These are phyloP conservation scores for Pangasius sanitwongsei DNA, from an alignment of 2,797 vertebrate species.

Conservation along the genomic window DNA sequence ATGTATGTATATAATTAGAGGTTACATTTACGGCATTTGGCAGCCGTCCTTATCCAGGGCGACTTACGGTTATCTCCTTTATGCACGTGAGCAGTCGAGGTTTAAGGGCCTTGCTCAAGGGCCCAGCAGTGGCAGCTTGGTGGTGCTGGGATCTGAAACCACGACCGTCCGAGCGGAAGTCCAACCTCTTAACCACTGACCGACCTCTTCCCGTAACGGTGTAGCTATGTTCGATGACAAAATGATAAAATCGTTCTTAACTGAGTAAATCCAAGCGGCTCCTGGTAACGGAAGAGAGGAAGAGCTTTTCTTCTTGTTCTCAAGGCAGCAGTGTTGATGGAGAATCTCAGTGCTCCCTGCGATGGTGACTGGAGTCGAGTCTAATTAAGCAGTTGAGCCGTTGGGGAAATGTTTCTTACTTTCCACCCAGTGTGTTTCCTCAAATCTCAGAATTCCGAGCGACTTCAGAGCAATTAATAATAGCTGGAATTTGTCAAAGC, in stretches of 20 bases:
- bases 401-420: conserved; percentile 7
- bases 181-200: too few relatives aligned
- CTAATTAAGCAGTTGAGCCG: conserved; percentile 9
- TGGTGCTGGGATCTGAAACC: too few relatives aligned
- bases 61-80: too few relatives aligned
- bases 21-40: too few relatives aligned
- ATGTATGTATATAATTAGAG: too few relatives aligned
- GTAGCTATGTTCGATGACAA: neutral
- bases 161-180: too few relatives aligned
- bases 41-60: too few relatives aligned
- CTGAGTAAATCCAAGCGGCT: too few relatives aligned
- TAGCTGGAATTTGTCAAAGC: neutral
- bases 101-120: too few relatives aligned
- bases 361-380: neutral
- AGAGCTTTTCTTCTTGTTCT: neutral
- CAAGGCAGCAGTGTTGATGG: neutral
- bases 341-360: neutral
- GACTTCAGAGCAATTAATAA: neutral
- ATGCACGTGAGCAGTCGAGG: too few relatives aligned
- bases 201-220: neutral
- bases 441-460: neutral
- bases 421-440: neutral
- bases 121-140: too few relatives aligned
- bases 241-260: neutral
- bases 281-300: too few relatives aligned